Evolutionary conservation across 2,797 vertebrate genomes (phyloP).

Genomic region (Sphenodon punctatus): DNA sequence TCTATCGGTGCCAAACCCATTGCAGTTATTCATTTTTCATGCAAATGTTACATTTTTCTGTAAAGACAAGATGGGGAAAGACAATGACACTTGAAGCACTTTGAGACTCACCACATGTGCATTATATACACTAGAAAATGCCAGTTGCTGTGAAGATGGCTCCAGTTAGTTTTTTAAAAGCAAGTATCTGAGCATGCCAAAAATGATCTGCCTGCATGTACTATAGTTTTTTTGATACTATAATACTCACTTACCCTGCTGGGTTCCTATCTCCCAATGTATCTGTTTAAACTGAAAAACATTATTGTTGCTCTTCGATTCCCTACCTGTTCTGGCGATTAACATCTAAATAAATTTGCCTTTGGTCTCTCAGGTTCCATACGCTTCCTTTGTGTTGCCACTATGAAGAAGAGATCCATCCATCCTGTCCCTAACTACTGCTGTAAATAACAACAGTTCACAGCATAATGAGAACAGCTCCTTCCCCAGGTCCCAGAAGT

Average conservation of each 20-base stretch:
- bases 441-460: too few species aligned
- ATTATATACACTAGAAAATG: constrained; percentile 35
- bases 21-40: constrained; percentile 60
- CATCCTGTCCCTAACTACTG: too few species aligned
- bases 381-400: too few species aligned
- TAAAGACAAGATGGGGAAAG: constrained; percentile 51
- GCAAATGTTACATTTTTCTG: constrained; percentile 41
- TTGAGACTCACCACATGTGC: not conserved
- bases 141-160: constrained; percentile 55
- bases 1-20: constrained; percentile 53
- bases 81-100: constrained; percentile 35
- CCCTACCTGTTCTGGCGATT: too few species aligned
- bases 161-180: constrained; percentile 41
- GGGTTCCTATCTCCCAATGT: too few species aligned
- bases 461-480: too few species aligned
- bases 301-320: too few species aligned
- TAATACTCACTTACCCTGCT: not conserved
- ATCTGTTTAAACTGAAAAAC: not conserved
- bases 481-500: too few species aligned
- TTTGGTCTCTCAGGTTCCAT: too few species aligned
- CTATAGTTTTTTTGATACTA: too few species aligned
- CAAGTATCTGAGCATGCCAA: not conserved
- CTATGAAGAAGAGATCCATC: too few species aligned
- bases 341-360: too few species aligned
- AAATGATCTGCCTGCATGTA: not conserved